Evolutionary conservation across 2,888 invertebrate genomes (phyloP).

Genomic region (Chromoteleia sp.): DNA sequence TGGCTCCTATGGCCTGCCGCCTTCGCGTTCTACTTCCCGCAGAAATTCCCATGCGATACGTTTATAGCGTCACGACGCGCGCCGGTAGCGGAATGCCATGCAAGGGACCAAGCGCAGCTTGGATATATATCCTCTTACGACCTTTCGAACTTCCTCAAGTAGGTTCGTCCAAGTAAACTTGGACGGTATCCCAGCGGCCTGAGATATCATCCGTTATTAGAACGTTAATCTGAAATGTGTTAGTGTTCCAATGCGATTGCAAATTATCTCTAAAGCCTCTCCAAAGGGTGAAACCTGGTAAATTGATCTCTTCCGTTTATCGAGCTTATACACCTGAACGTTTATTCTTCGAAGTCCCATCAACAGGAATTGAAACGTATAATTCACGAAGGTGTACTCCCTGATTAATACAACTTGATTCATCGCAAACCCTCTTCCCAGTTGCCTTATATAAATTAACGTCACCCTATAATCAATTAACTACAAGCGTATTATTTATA

Average conservation of each 20-base stretch:
- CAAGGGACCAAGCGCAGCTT: constrained; percentile 15
- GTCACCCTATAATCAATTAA: background rate
- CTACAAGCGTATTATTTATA: too few relatives aligned
- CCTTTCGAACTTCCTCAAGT: constrained; percentile 75
- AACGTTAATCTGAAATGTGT: constrained; percentile 79
- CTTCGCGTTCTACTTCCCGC: constrained; percentile 27
- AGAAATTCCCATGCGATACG: constrained; percentile 75
- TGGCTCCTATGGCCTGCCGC: constrained; percentile 67
- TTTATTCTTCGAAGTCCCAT: constrained; percentile 32
- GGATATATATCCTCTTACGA: constrained; percentile 73
- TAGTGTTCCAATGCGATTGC: constrained; percentile 75
- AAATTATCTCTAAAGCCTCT: constrained; percentile 74
- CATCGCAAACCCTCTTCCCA: background rate
- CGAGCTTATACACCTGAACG: constrained; percentile 24
- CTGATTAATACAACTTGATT: constrained; percentile 23
- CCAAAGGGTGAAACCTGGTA: constrained; percentile 37
- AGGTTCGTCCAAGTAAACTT: constrained; percentile 75
- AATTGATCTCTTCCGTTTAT: constrained; percentile 34
- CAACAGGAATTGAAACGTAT: constrained; percentile 37
- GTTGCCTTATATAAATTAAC: constrained; percentile 8
- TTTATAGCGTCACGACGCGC: constrained; percentile 69
- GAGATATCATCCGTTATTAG: constrained; percentile 81
- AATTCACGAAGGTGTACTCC: constrained; percentile 1
- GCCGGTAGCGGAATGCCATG: constrained; percentile 35
- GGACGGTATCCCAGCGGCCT: constrained; percentile 76